Evolutionary conservation across 2,888 invertebrate genomes (phyloP).

Genomic region (Dione juno): DNA sequence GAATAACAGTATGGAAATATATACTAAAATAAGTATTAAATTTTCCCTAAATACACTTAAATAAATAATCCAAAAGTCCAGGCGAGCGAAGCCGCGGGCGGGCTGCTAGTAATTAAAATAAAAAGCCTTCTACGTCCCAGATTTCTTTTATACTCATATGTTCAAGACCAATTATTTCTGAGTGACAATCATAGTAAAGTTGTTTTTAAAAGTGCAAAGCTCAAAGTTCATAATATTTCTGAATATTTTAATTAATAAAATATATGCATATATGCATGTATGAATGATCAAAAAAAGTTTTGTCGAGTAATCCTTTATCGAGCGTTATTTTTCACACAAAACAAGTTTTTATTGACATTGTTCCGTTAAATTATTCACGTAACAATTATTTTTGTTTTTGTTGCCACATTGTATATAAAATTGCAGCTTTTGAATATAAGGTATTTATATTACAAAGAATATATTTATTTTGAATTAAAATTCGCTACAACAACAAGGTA

Average conservation of each 20-base stretch:
- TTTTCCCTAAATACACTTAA: too few relatives aligned
- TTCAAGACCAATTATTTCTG: too few relatives aligned
- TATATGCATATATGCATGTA: conserved; percentile 26
- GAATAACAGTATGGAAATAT: too few relatives aligned
- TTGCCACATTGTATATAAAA: background rate
- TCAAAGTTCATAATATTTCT: background rate
- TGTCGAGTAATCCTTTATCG: conserved; percentile 16
- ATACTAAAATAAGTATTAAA: too few relatives aligned
- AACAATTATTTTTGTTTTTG: conserved; percentile 13
- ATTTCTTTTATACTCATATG: too few relatives aligned
- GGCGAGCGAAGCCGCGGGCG: too few relatives aligned
- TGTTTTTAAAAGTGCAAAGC: too few relatives aligned
- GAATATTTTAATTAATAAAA: conserved; percentile 40
- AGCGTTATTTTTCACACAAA: conserved; percentile 21
- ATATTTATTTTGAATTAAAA: background rate
- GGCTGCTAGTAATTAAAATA: too few relatives aligned
- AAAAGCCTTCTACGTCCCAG: too few relatives aligned
- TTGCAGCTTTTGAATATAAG: background rate
- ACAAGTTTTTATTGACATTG: conserved; percentile 18
- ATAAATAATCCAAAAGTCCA: too few relatives aligned
- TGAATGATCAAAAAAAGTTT: conserved; percentile 16
- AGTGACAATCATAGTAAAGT: too few relatives aligned
- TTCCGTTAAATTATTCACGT: conserved; percentile 11
- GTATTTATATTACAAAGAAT: background rate
- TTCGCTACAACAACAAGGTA: too few relatives aligned